Percentiles rank a stretch among this genome's conserved stretches.
Conservation (phyloP, 2,888 invertebrate genomes). For the Microctonus aethiopoides region DNA sequence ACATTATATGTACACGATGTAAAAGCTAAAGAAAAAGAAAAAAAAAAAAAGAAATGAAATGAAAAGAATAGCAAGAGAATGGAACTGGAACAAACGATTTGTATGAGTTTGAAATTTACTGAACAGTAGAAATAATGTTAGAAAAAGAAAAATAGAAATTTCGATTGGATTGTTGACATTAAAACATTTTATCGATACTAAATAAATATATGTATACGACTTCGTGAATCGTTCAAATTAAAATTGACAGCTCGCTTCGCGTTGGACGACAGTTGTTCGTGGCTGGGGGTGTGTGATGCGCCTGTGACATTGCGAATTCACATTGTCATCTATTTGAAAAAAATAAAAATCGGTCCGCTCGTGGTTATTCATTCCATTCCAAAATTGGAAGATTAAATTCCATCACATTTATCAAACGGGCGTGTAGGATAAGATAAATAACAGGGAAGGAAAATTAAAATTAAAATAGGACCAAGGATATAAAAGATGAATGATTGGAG, state of each 20-base stretch:
- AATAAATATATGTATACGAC: too few relatives aligned
- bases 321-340: conserved; percentile 23
- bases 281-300: conserved; percentile 10
- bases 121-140: background rate
- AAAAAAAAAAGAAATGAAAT: background rate
- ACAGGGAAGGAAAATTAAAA: background rate
- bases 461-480: background rate
- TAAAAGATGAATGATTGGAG: background rate
- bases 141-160: background rate
- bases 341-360: background rate
- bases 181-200: conserved; percentile 7
- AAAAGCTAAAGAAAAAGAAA: background rate
- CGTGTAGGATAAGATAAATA: background rate
- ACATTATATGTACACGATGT: background rate
- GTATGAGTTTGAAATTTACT: background rate
- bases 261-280: conserved; percentile 28
- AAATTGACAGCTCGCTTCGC: conserved; percentile 33
- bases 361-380: background rate
- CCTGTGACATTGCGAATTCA: conserved; percentile 26
- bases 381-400: background rate
- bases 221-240: conserved; percentile 32
- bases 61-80: background rate
- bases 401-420: background rate
- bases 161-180: background rate
- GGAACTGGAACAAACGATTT: background rate